Evolutionary conservation across 2,113 vertebrate species (phyloP), one percentile per base, ranked within the genome.

Genomic region (Diglossa brunneiventris): DNA sequence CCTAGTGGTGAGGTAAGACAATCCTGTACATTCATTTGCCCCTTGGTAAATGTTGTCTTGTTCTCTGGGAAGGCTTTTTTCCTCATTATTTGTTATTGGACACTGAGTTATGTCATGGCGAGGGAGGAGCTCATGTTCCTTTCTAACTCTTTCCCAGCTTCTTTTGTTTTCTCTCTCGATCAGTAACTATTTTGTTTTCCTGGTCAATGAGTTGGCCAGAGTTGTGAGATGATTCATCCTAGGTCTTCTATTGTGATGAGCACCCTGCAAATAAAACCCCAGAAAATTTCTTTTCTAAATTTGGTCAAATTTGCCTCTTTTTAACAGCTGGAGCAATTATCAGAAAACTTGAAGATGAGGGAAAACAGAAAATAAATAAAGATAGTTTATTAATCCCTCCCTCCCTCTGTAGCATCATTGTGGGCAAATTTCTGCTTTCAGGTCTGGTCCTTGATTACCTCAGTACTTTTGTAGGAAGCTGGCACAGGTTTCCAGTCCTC

Each of bases 231-330:
- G 21, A 26, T 37, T 88, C 19, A 87, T 84, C 13, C 33, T 74
- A 66, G 37, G 18, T 27, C 27, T 30, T 15, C n/a, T 83, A 2
- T 16, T 42, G 6, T 62, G 7, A 27, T 11, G 6, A 86, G 9
- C 12, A 86, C 33, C 3, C 4, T 17, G 10, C 7, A 39, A n/a
- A 73, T 13, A 70, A 82, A 58, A 26, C 3, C 0, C 0, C 23
- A 28, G 6, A 52, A 81, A 49, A 47, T 22, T 31, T 22, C 0
- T 67, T 67, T 75, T 63, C 16, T 49, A 39, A 15, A 4, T 72
- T 92, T 31, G 3, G 10, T 76, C 15, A 56, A 62, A 56, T 61
- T 7, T 88, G 8, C 1, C 5, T 35, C 33, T 75, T 77, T 75
- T 66, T 42, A 58, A 24, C 13, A 66, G 3, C 26, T 86, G 39